Evolutionary conservation across 2,888 invertebrate genomes (phyloP).

Genomic region (Sympetrum striolatum): DNA sequence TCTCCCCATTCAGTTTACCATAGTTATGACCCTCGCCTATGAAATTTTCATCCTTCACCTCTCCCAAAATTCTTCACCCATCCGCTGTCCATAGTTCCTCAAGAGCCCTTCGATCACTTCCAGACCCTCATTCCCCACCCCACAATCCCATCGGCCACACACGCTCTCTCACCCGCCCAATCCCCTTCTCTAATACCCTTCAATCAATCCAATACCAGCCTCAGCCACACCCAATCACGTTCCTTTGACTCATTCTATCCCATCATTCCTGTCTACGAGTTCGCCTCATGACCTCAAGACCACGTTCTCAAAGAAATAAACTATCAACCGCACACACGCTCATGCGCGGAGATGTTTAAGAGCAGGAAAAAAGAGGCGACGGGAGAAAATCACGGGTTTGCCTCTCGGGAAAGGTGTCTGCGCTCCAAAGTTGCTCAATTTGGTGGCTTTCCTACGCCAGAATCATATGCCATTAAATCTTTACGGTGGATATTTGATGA

Average conservation of each 20-base stretch:
- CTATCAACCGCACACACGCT: background rate
- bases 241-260: background rate
- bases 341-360: background rate
- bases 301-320: background rate
- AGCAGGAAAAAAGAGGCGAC: background rate
- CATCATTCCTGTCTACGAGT: conserved; percentile 2
- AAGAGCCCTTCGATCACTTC: background rate
- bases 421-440: background rate
- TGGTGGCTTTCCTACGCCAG: background rate
- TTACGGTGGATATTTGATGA: background rate
- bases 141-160: background rate
- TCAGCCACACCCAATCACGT: conserved; percentile 31
- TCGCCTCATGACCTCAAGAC: conserved; percentile 1
- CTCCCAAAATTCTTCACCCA: background rate
- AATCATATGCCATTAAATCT: background rate
- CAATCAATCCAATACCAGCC: conserved; percentile 32
- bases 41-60: background rate
- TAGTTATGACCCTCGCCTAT: background rate
- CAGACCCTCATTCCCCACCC: background rate
- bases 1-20: background rate
- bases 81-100: too few species aligned
- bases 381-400: conserved; percentile 22
- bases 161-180: background rate
- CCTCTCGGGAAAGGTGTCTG: background rate
- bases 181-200: conserved; percentile 28